These are phyloP conservation scores for Meghimatium bilineatum DNA, from an alignment of 2,888 invertebrate genomes.

Conservation along the genomic window DNA sequence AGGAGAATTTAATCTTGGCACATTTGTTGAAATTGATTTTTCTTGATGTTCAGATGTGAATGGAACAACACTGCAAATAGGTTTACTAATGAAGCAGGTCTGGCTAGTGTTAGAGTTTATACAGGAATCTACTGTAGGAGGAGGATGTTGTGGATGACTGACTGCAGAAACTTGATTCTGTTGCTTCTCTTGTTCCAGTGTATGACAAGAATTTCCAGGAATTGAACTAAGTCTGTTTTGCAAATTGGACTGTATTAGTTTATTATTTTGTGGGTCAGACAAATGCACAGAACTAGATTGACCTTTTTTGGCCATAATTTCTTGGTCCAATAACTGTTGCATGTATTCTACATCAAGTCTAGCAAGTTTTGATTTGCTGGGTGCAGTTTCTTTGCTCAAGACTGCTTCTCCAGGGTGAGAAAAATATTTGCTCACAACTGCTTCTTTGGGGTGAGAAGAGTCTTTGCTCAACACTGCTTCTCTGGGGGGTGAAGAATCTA, in stretches of 20 bases:
- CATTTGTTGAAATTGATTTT: background rate
- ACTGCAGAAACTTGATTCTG: background rate
- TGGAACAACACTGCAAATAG: conserved; percentile 41
- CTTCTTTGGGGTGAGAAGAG: too few relatives aligned
- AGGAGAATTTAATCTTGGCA: background rate
- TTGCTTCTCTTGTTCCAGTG: background rate
- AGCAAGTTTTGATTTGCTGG: conserved; percentile 33
- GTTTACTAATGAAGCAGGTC: background rate
- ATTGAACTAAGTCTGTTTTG: background rate
- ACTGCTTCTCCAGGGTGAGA: background rate
- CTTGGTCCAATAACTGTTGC: conserved; percentile 41
- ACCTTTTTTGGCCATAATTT: conserved; percentile 42
- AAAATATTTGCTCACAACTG: too few relatives aligned
- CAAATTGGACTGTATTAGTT: background rate
- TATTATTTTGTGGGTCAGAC: background rate
- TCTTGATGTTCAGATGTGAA: conserved; percentile 20
- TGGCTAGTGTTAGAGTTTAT: conserved; percentile 7
- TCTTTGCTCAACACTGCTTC: too few relatives aligned
- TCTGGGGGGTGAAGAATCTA: background rate
- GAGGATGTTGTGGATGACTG: conserved; percentile 19
- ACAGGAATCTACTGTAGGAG: conserved; percentile 18
- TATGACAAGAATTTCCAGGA: background rate
- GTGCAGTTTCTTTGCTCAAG: conserved; percentile 1
- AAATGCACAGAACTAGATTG: background rate
- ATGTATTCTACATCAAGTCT: conserved; percentile 35